phyloP scores from a whole-genome alignment of 2,888 invertebrate species.

The Drosophila seclusa region DNA sequence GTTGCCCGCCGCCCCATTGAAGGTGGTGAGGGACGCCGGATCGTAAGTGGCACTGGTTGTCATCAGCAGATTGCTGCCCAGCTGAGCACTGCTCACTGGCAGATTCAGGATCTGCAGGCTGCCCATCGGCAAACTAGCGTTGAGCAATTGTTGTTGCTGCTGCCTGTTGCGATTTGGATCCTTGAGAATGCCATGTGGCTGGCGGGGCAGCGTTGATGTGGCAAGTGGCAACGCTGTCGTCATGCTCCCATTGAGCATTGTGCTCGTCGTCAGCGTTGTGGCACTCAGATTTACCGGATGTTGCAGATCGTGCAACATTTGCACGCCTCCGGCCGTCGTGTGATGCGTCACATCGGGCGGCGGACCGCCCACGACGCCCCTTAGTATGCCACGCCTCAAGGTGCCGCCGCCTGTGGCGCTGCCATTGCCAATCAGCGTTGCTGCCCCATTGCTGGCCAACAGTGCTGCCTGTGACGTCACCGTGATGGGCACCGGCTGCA shows the following conservation, averaged over 20 bases:
- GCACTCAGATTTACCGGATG: conserved; percentile 82
- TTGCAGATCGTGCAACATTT: conserved; percentile 80
- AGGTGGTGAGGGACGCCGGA: conserved; percentile 84
- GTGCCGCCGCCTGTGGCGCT: conserved; percentile 70
- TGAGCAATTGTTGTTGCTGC: conserved; percentile 85
- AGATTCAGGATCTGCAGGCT: conserved; percentile 87
- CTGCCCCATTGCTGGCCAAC: conserved; percentile 59
- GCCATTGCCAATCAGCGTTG: conserved; percentile 76
- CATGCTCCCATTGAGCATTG: conserved; percentile 82
- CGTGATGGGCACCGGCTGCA: conserved; percentile 80
- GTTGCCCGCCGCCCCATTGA: conserved; percentile 68
- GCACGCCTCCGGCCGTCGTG: conserved; percentile 75
- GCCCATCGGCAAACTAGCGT: conserved; percentile 82
- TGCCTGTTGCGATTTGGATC: conserved; percentile 88
- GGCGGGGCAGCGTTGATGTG: conserved; percentile 84
- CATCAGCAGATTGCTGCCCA: conserved; percentile 83
- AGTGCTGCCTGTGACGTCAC: conserved; percentile 79
- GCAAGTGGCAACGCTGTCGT: conserved; percentile 71
- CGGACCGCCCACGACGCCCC: conserved; percentile 83
- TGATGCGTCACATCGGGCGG: conserved; percentile 85
- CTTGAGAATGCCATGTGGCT: conserved; percentile 88
- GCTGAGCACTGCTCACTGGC: conserved; percentile 85
- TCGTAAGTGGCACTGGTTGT: conserved; percentile 82
- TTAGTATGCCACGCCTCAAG: conserved; percentile 83
- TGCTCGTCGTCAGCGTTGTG: conserved; percentile 83